Base-by-base conservation (phyloP, 1,140 invertebrate species). In the Drepana arcuata region DNA sequence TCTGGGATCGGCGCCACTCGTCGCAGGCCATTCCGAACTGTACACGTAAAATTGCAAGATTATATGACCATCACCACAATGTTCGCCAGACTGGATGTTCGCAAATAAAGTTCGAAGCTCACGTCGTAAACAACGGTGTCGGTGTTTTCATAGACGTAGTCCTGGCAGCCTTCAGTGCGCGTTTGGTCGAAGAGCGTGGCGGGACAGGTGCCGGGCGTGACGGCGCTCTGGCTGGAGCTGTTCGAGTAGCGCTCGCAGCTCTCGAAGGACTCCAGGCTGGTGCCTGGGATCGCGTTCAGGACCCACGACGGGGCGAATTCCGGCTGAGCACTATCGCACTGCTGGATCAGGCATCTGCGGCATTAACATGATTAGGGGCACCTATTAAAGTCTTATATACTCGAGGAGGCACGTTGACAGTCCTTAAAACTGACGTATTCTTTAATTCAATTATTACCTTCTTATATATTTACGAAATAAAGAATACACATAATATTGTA, bases 1-100 rank as follows among this genome's bases (percentile, higher is more conserved):
- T 88, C 21, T 91, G 65, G 0, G 90, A 87, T 12, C 91, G 70
- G 53, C 87, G 89, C 90, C 90, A 92, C 51, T 87, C 83, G 49
- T 91, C 62, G 28, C 81, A 83, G 0, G 63, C 78, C 32, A 84
- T 51, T 12, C 52, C 57, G 18, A 80, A 71, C 81, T 84, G 59
- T n/a, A 72, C 65, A 46, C 9, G 41, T 15, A 9, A 1, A 16
- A 16, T 10, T 27, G 16, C 2, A 16, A 1, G 26, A 16, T 30
- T 2, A 25, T 1, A 14, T 16, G 2, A 15, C 24, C 12, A 21
- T 26, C 24, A 26, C 24, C 4, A 10, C 24, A 26, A n/a, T n/a
- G n/a, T n/a, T n/a, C n/a, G n/a, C n/a, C 18, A 21, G 18, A 21
- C 4, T 5, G 9, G 4, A 5, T 21, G 9, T 21, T 21, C 4